phyloP scores from a whole-genome alignment of 1,140 invertebrate genomes.

The Chrysoperla carnea region DNA sequence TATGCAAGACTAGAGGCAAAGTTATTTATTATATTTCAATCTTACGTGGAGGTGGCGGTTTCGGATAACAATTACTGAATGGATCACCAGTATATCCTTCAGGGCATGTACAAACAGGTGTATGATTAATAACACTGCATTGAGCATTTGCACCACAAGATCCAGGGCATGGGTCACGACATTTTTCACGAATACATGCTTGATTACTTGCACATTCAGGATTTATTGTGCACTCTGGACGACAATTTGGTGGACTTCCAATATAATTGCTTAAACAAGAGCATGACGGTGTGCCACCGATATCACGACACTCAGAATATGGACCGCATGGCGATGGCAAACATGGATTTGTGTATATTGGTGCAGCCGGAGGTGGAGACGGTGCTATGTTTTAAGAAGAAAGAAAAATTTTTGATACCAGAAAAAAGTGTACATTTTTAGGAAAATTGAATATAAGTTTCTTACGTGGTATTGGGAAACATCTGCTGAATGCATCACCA shows the following conservation, averaged over 20 bases:
- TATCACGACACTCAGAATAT: conserved; percentile 42
- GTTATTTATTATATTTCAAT: conserved; percentile 1
- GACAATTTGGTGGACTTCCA: conserved; percentile 52
- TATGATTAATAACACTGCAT: conserved; percentile 48
- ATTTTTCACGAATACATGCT: conserved; percentile 51
- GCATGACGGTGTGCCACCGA: conserved; percentile 41
- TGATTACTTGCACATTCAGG: conserved; percentile 41
- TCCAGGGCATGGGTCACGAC: conserved; percentile 49
- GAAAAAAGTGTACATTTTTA: too few species aligned
- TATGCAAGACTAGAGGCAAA: conserved; percentile 19
- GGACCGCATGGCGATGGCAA: conserved; percentile 44
- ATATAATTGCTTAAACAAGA: conserved; percentile 43
- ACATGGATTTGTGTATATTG: conserved; percentile 29
- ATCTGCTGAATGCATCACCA: conserved; percentile 29
- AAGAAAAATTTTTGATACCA: neutral
- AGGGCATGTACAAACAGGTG: conserved; percentile 46
- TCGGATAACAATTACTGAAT: conserved; percentile 34
- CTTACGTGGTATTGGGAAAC: conserved; percentile 15
- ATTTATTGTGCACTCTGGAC: conserved; percentile 50
- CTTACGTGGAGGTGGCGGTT: conserved; percentile 21
- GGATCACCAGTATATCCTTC: conserved; percentile 50
- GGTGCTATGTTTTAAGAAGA: conserved; percentile 8
- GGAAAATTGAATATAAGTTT: neutral
- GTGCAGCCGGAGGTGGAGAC: conserved; percentile 13
- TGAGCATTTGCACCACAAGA: conserved; percentile 44